Conservation (phyloP, 1,140 invertebrate species). For the Sarcophaga bullata region DNA sequence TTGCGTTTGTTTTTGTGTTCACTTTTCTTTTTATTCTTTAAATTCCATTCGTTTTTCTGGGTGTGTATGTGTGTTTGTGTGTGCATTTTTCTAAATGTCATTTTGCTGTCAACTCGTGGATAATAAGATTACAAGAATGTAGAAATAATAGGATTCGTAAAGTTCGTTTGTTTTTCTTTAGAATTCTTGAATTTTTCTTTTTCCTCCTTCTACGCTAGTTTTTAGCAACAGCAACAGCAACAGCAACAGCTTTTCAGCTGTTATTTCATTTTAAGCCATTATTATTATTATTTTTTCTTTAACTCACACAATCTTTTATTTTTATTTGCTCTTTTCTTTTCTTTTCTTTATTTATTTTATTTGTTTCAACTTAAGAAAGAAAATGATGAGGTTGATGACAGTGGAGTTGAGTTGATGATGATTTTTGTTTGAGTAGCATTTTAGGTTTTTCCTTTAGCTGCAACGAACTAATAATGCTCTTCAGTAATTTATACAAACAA, state of each 20-base stretch:
- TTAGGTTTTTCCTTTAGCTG: too few relatives aligned
- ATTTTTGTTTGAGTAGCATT: not conserved
- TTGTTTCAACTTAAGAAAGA: too few relatives aligned
- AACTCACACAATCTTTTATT: not conserved
- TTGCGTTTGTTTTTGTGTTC: not conserved
- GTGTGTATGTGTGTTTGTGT: conserved; percentile 42
- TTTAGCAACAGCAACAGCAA: not conserved
- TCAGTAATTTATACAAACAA: too few relatives aligned
- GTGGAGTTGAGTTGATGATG: not conserved
- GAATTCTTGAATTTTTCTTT: not conserved
- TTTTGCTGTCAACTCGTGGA: conserved; percentile 66
- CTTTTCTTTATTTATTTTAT: too few relatives aligned
- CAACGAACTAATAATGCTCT: too few relatives aligned
- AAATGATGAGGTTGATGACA: not conserved
- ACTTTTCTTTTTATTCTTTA: not conserved
- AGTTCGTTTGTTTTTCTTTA: conserved; percentile 25
- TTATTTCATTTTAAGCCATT: not conserved
- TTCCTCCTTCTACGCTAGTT: not conserved
- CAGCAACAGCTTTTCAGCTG: not conserved
- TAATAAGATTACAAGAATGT: conserved; percentile 66
- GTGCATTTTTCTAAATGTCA: conserved; percentile 63
- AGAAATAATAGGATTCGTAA: conserved; percentile 63
- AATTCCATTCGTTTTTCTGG: conserved; percentile 54
- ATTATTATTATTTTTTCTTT: conserved; percentile 13
- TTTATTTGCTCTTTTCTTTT: too few relatives aligned